Conservation (phyloP, 2,113 vertebrate genomes). For the Rousettus leschenaultii region DNA sequence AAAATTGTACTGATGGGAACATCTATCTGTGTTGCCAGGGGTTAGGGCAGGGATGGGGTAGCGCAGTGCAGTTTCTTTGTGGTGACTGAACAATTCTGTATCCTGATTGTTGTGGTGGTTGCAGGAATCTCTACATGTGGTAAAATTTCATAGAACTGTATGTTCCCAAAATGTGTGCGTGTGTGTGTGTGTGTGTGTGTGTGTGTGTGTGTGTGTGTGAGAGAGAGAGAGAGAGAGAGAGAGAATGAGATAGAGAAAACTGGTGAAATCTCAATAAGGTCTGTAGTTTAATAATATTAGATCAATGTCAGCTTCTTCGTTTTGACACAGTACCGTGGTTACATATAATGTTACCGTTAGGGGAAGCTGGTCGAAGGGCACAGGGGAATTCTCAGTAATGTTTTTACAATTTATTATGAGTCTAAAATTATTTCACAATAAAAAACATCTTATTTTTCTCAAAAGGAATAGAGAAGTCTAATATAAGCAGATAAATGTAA, state of each 20-base stretch:
- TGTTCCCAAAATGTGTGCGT: neutral
- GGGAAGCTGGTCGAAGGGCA: neutral
- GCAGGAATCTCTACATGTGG: neutral
- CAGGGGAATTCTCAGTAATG: slow-evolving; percentile 15
- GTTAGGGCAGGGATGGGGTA: neutral
- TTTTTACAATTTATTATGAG: neutral
- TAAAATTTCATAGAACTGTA: neutral
- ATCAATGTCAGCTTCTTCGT: neutral
- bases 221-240: too few relatives aligned
- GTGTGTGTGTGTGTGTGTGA: neutral
- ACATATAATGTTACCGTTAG: neutral
- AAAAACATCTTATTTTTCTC: neutral
- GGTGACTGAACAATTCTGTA: neutral
- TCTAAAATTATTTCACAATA: slow-evolving; percentile 40
- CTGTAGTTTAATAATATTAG: neutral
- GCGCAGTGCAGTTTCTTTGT: neutral
- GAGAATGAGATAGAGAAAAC: neutral
- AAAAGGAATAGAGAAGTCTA: neutral
- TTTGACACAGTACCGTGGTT: neutral
- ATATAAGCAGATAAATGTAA: neutral
- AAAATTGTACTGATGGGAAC: neutral
- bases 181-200: neutral
- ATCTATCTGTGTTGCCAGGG: neutral
- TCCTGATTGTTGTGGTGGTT: neutral
- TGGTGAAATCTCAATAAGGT: neutral